Percentiles rank a stretch among this genome's conserved stretches.
Evolutionary conservation across 2,888 invertebrate species (phyloP).

Genomic region (Lucinisca nassula): DNA sequence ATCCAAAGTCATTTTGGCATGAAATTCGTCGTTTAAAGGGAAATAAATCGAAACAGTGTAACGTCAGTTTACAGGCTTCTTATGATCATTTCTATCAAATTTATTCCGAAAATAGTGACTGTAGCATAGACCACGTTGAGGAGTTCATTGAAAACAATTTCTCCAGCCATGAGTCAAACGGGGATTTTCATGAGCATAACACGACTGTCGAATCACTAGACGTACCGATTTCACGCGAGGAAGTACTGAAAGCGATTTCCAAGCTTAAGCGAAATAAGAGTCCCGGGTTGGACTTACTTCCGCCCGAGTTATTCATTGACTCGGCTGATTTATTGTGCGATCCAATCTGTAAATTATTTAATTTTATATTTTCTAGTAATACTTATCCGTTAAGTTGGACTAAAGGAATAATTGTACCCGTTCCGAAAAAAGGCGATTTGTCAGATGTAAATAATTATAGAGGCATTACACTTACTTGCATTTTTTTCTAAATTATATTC

Average conservation of each 20-base stretch:
- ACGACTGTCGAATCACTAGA: not conserved
- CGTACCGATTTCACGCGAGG: not conserved
- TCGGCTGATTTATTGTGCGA: not conserved
- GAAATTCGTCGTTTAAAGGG: conserved; percentile 13
- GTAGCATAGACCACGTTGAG: not conserved
- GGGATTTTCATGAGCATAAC: not conserved
- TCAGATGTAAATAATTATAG: not conserved
- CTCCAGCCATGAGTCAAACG: not conserved
- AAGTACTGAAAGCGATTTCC: not conserved
- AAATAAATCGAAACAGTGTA: not conserved
- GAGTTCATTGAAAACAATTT: not conserved
- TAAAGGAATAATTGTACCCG: not conserved
- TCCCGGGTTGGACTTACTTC: not conserved
- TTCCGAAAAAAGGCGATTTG: not conserved
- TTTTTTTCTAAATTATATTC: not conserved
- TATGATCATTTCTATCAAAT: conserved; percentile 21
- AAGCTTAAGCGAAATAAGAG: not conserved
- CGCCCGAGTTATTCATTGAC: not conserved
- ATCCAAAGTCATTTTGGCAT: conserved; percentile 14
- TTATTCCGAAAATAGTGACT: not conserved
- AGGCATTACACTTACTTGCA: not conserved
- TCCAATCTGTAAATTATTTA: not conserved
- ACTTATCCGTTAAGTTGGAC: not conserved
- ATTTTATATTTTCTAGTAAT: not conserved
- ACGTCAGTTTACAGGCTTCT: not conserved